Percentiles rank a stretch among this genome's conserved stretches.
These are phyloP conservation scores for Cinclus mexicanus DNA, from an alignment of 2,113 vertebrate genomes.

Conservation along the genomic window DNA sequence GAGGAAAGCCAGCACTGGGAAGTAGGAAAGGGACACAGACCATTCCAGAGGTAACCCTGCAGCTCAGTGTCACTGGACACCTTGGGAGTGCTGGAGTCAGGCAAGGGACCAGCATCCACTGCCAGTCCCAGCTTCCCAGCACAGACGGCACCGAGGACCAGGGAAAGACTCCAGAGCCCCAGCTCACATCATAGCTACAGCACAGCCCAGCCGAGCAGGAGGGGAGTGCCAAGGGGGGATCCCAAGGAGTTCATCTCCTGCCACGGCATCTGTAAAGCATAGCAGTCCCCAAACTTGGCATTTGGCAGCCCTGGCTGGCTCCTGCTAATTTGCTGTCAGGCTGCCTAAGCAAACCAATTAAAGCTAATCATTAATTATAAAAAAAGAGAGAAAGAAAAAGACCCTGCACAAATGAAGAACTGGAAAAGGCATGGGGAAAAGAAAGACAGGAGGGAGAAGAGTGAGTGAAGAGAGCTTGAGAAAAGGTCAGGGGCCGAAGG, in stretches of 20 bases:
- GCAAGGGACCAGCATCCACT: neutral
- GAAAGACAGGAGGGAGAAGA: neutral
- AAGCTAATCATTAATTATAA: conserved; percentile 90
- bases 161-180: fast-evolving
- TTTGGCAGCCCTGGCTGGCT: conserved; percentile 66
- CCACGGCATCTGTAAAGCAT: neutral
- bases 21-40: neutral
- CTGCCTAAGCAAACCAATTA: conserved; percentile 85
- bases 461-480: neutral
- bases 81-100: neutral
- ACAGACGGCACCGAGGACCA: neutral
- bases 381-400: conserved; percentile 69
- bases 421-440: neutral
- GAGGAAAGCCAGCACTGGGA: neutral
- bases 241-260: neutral
- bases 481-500: neutral
- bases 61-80: neutral
- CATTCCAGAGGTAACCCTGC: neutral
- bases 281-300: conserved; percentile 46
- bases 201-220: neutral
- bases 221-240: neutral
- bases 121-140: neutral
- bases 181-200: fast-evolving
- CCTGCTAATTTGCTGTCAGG: conserved; percentile 79
- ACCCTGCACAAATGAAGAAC: conserved; percentile 20